These are phyloP conservation scores for Hyperoplus immaculatus DNA, from an alignment of 2,797 vertebrate species.

Conservation along the genomic window DNA sequence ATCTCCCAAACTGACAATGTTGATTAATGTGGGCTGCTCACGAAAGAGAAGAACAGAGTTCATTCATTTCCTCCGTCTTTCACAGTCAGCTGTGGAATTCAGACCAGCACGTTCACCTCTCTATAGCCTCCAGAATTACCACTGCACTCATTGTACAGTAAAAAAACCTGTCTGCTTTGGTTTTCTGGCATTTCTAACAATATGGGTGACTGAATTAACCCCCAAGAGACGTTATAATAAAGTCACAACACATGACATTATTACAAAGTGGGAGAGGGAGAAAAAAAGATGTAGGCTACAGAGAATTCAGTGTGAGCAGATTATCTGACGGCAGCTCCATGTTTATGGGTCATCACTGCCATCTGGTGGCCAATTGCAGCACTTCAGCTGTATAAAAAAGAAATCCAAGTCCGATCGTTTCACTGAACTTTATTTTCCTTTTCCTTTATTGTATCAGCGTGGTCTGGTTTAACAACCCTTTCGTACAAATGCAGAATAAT, in stretches of 20 bases:
- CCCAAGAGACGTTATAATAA: background rate
- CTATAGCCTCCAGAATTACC: background rate
- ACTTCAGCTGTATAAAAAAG: conserved; percentile 14
- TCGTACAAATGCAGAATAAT: conserved; percentile 43
- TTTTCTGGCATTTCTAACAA: background rate
- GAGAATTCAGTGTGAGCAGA: background rate
- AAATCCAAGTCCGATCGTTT: background rate
- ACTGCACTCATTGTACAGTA: background rate
- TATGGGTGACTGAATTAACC: background rate
- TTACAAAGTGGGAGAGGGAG: background rate
- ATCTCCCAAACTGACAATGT: background rate
- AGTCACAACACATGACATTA: background rate
- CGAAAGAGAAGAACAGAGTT: background rate
- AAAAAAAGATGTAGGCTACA: background rate
- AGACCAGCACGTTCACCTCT: background rate
- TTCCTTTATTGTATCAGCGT: conserved; percentile 44
- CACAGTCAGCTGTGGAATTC: conserved; percentile 19
- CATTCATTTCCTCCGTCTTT: conserved; percentile 19
- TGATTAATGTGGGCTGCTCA: conserved; percentile 14
- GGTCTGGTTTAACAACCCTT: conserved; percentile 25
- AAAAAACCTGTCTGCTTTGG: conserved; percentile 30
- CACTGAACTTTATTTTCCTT: conserved; percentile 35
- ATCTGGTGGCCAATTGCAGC: conserved; percentile 65
- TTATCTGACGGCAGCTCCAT: background rate
- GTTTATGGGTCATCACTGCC: conserved; percentile 41